Conservation (phyloP, 2,797 vertebrate species). For the Lutjanus argentimaculatus region DNA sequence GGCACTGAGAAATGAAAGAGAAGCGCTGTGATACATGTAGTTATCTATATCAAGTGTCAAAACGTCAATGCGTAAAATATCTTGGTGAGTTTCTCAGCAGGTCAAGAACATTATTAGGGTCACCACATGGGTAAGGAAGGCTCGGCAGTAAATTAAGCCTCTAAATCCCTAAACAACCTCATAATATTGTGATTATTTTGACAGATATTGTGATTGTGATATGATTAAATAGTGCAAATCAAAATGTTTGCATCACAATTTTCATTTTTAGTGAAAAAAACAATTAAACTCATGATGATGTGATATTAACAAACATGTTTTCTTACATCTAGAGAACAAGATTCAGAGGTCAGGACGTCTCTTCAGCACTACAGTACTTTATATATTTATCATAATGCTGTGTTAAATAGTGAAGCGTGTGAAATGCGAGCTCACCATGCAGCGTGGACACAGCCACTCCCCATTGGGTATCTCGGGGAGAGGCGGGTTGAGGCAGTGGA, state of each 20-base stretch:
- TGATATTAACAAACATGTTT: too few relatives aligned
- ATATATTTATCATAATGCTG: too few relatives aligned
- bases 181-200: too few relatives aligned
- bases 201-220: too few relatives aligned
- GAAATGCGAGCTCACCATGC: constrained; percentile 89
- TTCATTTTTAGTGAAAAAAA: too few relatives aligned
- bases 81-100: neutral
- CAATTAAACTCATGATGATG: too few relatives aligned
- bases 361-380: too few relatives aligned
- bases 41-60: neutral
- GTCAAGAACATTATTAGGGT: neutral
- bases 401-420: neutral
- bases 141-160: neutral
- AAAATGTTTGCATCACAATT: too few relatives aligned
- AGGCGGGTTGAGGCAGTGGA: constrained; percentile 98
- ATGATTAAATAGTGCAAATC: too few relatives aligned
- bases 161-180: neutral
- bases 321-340: too few relatives aligned
- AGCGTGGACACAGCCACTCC: constrained; percentile 99
- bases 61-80: neutral
- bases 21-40: neutral
- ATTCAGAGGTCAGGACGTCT: too few relatives aligned
- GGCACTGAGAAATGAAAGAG: constrained; percentile 86
- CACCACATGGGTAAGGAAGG: neutral
- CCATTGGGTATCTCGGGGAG: constrained; percentile 98